Percentiles rank a stretch among this genome's conserved stretches.
These are phyloP conservation scores for Enteromius anoplus DNA, from an alignment of 2,797 vertebrate genomes.

Conservation along the genomic window DNA sequence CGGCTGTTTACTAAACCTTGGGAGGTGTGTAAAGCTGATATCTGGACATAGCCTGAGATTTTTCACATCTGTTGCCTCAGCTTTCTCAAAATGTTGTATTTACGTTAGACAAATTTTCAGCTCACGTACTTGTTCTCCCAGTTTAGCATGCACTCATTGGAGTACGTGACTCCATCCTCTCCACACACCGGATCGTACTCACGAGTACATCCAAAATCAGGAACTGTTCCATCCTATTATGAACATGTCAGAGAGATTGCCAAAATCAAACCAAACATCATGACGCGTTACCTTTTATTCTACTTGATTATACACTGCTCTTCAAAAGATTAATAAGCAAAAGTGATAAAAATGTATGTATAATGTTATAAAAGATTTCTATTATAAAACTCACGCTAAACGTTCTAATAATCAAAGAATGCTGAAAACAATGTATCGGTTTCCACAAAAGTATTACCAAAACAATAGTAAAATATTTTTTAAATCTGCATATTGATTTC, in stretches of 20 bases:
- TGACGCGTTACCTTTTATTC: neutral
- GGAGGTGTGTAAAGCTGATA: neutral
- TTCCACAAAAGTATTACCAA: neutral
- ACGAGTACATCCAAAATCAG: constrained; percentile 31
- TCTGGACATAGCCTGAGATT: constrained; percentile 6
- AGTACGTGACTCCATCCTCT: constrained; percentile 41
- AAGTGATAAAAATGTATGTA: no score
- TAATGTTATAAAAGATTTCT: neutral
- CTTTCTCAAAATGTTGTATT: neutral
- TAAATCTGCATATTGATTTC: neutral
- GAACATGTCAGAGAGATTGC: neutral
- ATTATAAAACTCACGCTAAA: neutral
- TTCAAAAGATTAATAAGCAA: neutral
- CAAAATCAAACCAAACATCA: neutral
- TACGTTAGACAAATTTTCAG: neutral
- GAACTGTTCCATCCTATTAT: constrained; percentile 14
- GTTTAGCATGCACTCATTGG: constrained; percentile 55
- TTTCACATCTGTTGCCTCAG: constrained; percentile 4
- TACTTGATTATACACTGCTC: neutral
- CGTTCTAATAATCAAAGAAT: neutral
- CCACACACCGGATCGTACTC: constrained; percentile 55
- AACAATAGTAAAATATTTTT: no score
- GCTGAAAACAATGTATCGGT: neutral
- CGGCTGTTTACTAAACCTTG: neutral
- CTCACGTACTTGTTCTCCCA: constrained; percentile 43